These are phyloP conservation scores for Sterna hirundo DNA, from an alignment of 2,113 vertebrate species.

Conservation along the genomic window DNA sequence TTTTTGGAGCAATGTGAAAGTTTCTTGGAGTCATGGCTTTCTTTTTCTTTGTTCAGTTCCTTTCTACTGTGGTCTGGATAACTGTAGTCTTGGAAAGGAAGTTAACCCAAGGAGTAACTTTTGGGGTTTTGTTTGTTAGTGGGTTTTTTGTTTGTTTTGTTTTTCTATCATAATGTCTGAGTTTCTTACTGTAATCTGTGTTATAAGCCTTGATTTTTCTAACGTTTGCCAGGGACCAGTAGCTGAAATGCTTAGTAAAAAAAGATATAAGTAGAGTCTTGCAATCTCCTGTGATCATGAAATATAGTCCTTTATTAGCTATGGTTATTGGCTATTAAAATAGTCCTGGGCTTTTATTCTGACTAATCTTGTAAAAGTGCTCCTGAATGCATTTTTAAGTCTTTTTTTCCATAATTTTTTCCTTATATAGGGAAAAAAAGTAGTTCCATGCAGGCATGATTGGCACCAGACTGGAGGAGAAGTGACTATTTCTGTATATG, in stretches of 20 bases:
- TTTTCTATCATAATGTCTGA: neutral
- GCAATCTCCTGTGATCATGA: neutral
- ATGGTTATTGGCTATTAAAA: neutral
- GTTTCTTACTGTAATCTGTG: neutral
- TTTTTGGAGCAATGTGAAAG: neutral
- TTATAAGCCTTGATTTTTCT: neutral
- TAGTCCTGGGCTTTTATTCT: neutral
- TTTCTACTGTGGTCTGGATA: neutral
- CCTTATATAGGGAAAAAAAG: slow-evolving; percentile 82
- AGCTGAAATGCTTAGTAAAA: neutral
- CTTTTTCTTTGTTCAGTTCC: neutral
- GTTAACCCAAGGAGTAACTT: neutral
- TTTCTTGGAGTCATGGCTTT: neutral
- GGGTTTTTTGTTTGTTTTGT: too few relatives aligned
- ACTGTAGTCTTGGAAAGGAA: neutral
- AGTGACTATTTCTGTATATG: slow-evolving; percentile 95
- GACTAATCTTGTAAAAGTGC: neutral
- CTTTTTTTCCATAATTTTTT: neutral
- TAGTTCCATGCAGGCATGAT: slow-evolving; percentile 93
- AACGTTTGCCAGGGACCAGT: neutral
- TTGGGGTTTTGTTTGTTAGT: neutral
- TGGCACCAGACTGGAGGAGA: slow-evolving; percentile 97
- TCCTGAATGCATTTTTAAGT: neutral
- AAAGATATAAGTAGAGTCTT: neutral
- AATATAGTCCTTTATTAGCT: neutral